Evolutionary conservation across 92 coral and sea anemone genomes (phyloP).

Genomic region (Epizoanthus ramosus): DNA sequence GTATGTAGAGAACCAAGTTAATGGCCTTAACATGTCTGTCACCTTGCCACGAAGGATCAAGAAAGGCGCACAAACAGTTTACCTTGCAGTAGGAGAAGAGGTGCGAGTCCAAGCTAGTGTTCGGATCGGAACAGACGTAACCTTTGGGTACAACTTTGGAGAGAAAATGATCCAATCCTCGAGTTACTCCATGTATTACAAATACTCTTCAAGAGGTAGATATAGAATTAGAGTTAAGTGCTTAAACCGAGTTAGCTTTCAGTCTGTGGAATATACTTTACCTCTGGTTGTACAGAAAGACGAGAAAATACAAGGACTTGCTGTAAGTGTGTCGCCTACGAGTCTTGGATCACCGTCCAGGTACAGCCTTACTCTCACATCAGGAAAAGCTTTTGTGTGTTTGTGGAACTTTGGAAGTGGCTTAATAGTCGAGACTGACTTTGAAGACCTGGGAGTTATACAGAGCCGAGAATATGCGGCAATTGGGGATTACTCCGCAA

Average conservation of each 20-base stretch:
- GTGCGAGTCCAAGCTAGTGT: conserved; percentile 27
- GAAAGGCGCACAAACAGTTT: conserved; percentile 1
- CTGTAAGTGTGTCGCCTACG: conserved; percentile 2
- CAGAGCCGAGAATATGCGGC: conserved; percentile 34
- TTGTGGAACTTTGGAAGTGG: conserved; percentile 63
- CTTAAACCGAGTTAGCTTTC: conserved; percentile 45
- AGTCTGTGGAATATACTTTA: conserved; percentile 9
- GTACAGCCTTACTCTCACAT: conserved; percentile 28
- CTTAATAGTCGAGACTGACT: conserved; percentile 46
- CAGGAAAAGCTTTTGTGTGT: conserved; percentile 60
- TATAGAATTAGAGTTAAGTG: conserved; percentile 40
- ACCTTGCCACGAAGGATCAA: conserved; percentile 22
- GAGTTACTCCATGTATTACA: neutral
- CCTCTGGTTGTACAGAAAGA: conserved; percentile 44
- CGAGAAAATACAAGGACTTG: conserved; percentile 42
- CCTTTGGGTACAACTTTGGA: conserved; percentile 45
- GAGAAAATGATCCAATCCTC: conserved; percentile 20
- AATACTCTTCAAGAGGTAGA: conserved; percentile 39
- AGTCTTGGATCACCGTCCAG: conserved; percentile 19
- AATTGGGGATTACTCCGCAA: conserved; percentile 40
- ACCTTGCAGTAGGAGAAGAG: conserved; percentile 50
- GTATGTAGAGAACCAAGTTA: conserved; percentile 28
- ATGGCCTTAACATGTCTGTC: conserved; percentile 30
- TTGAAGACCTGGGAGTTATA: conserved; percentile 34
- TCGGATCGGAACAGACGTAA: conserved; percentile 33